These are phyloP conservation scores for Eustalomyia histrio DNA, from an alignment of 2,888 invertebrate genomes.

Conservation along the genomic window DNA sequence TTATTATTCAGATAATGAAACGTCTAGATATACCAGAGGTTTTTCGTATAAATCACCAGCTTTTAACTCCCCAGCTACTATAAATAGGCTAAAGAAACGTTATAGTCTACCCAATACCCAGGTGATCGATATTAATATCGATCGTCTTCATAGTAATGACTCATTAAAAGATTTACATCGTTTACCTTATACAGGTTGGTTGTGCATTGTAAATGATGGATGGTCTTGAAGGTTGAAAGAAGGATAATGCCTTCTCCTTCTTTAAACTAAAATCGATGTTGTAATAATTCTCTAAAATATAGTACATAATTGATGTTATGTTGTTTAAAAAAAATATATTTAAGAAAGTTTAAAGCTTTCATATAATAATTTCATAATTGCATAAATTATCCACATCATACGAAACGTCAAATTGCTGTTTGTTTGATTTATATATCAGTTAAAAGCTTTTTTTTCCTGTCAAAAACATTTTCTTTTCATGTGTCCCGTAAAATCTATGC, in stretches of 20 bases:
- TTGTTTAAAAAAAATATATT: not conserved
- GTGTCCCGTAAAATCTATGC: not conserved
- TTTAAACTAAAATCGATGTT: constrained; percentile 64
- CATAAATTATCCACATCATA: not conserved
- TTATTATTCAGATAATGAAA: constrained; percentile 74
- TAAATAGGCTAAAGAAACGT: constrained; percentile 75
- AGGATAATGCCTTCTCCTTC: constrained; percentile 29
- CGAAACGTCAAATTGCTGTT: not conserved
- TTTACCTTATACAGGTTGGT: constrained; percentile 68
- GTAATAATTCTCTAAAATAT: constrained; percentile 43
- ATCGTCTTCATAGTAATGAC: constrained; percentile 77
- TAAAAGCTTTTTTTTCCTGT: not conserved
- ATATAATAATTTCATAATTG: not conserved
- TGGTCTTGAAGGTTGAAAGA: not conserved
- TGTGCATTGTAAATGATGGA: not conserved
- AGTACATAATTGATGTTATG: constrained; percentile 63
- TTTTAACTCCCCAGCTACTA: constrained; percentile 27
- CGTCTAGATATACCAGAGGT: constrained; percentile 52
- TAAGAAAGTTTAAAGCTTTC: not conserved
- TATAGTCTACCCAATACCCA: constrained; percentile 78
- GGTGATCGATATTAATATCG: constrained; percentile 77
- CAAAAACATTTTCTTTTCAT: not conserved
- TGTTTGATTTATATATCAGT: not conserved
- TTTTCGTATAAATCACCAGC: constrained; percentile 39
- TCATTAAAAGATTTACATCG: constrained; percentile 69